Percentiles rank a stretch among this genome's conserved stretches.
Evolutionary conservation across 2,113 vertebrate genomes (phyloP).

Genomic region (Columbina picui): DNA sequence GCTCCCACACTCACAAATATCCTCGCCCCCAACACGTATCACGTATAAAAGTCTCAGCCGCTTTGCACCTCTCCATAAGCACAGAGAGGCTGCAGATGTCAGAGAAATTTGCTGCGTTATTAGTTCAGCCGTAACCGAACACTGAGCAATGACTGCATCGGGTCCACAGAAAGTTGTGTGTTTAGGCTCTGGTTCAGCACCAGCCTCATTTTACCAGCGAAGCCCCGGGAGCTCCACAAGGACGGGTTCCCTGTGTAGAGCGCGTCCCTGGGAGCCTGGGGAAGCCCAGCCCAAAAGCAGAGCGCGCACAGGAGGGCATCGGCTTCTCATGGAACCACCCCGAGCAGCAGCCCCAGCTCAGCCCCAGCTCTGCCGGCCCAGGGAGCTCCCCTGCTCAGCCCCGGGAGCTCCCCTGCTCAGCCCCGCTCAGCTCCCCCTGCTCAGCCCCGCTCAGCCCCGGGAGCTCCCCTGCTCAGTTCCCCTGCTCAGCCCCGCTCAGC

Average conservation of each 20-base stretch:
- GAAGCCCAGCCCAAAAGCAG: not conserved
- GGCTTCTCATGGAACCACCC: not conserved
- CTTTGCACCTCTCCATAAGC: not conserved
- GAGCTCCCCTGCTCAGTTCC: too few species aligned
- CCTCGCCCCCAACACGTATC: rapidly evolving
- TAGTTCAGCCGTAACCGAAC: not conserved
- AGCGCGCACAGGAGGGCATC: rapidly evolving
- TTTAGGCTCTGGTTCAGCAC: not conserved
- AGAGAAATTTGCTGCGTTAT: not conserved
- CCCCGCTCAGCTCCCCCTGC: too few species aligned
- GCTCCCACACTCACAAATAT: not conserved
- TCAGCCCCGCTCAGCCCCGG: too few species aligned
- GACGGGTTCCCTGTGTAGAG: rapidly evolving
- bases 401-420: too few species aligned
- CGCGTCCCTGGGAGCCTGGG: not conserved
- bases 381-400: too few species aligned
- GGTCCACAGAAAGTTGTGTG: not conserved
- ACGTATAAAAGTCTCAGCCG: not conserved
- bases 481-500: too few species aligned
- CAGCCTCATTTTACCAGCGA: not conserved
- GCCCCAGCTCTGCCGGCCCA: too few species aligned
- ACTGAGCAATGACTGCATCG: not conserved
- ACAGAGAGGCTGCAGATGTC: not conserved
- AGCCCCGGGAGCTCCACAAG: not conserved
- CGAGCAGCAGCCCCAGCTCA: too few species aligned